phyloP scores from a whole-genome alignment of 2,113 vertebrate genomes.

The Puntigrus tetrazona region DNA sequence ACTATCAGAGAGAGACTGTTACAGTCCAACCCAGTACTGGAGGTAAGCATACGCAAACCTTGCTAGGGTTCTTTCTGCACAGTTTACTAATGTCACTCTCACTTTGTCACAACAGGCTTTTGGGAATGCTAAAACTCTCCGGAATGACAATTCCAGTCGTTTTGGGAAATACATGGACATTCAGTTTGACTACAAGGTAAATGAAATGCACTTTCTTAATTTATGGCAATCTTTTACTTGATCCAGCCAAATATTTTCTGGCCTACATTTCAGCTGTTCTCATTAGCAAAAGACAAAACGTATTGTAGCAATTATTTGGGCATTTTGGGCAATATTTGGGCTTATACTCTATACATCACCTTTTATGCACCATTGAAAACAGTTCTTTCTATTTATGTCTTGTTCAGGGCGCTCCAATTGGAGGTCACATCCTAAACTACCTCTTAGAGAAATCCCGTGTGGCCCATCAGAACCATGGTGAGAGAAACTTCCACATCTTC shows the following conservation, averaged over 20 bases:
- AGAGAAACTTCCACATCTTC: slow-evolving; percentile 98
- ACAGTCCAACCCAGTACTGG: slow-evolving; percentile 92
- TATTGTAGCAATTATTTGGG: neutral
- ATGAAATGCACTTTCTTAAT: neutral
- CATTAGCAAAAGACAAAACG: neutral
- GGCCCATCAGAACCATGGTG: slow-evolving; percentile 94
- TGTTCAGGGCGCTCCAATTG: slow-evolving; percentile 87
- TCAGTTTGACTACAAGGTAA: slow-evolving; percentile 97
- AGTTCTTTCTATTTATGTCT: neutral
- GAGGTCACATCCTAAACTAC: slow-evolving; percentile 96
- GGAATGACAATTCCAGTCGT: slow-evolving; percentile 96
- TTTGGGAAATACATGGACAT: slow-evolving; percentile 99
- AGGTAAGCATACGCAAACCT: slow-evolving; percentile 73
- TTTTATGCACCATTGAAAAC: neutral
- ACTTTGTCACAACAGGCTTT: slow-evolving; percentile 80
- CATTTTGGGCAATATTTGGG: neutral
- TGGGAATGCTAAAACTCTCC: slow-evolving; percentile 94
- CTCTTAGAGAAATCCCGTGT: slow-evolving; percentile 97
- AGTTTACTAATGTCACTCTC: slow-evolving; percentile 31
- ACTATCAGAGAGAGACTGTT: slow-evolving; percentile 87
- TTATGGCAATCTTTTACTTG: neutral
- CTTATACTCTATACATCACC: neutral
- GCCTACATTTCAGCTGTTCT: neutral
- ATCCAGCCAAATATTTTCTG: neutral
- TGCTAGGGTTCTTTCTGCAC: neutral